These are phyloP conservation scores for Rhamphomyia laevipes DNA, from an alignment of 2,888 invertebrate species.

Conservation along the genomic window DNA sequence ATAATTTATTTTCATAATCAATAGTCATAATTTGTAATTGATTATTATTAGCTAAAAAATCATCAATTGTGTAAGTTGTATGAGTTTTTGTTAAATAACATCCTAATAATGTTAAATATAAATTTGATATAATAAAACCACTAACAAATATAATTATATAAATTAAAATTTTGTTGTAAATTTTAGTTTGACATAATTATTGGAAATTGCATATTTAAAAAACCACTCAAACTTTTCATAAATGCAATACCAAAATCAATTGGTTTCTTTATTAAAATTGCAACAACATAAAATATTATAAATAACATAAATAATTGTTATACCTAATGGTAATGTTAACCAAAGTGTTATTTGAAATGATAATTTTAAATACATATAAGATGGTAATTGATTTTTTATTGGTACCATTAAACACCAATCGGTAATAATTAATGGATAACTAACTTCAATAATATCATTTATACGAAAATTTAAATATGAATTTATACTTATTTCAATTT, in stretches of 20 bases:
- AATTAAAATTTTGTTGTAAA: conserved; percentile 16
- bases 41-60: conserved; percentile 20
- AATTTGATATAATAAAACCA: conserved; percentile 22
- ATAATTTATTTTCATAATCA: conserved; percentile 27
- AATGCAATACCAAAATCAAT: conserved; percentile 1
- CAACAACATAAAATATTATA: conserved; percentile 5
- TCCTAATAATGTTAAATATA: conserved; percentile 26
- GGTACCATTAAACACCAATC: conserved; percentile 31
- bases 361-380: conserved; percentile 22
- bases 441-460: conserved; percentile 21
- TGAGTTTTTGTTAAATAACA: conserved; percentile 26
- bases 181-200: conserved; percentile 4
- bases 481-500: conserved; percentile 21
- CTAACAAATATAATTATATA: too few species aligned
- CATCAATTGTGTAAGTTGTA: conserved; percentile 25
- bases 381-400: conserved; percentile 21
- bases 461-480: conserved; percentile 24
- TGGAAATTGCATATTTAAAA: conserved; percentile 20
- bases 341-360: conserved; percentile 24
- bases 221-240: conserved; percentile 20
- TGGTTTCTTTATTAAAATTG: too few species aligned
- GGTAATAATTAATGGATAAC: conserved; percentile 27
- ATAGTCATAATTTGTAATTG: conserved; percentile 27
- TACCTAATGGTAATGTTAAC: conserved; percentile 18
- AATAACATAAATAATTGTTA: too few species aligned